A percentile compares a stretch with the other conserved stretches of the same genome.
phyloP scores from a whole-genome alignment of 2,888 invertebrate species.

The Gastracanthus pulcherrimus region DNA sequence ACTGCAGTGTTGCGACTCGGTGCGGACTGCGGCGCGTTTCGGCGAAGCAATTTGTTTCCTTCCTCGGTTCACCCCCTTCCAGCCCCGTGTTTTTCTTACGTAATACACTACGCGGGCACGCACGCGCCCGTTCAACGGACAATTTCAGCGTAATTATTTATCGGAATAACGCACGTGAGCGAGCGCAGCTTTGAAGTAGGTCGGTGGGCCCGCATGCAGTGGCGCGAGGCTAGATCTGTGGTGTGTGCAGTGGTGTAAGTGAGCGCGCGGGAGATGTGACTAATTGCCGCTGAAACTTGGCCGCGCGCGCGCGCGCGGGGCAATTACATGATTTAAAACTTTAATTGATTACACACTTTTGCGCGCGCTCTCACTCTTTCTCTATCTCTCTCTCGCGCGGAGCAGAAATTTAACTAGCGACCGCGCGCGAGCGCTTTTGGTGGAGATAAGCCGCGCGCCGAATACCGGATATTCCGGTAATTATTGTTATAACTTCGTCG shows the following conservation, averaged over 20 bases:
- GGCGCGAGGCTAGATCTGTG: constrained; percentile 35
- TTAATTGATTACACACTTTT: constrained; percentile 37
- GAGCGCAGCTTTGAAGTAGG: constrained; percentile 30
- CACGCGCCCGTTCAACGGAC: no score
- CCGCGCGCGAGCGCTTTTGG: no score
- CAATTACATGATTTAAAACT: constrained; percentile 39
- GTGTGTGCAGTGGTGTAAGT: background rate
- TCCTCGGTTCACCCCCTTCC: no score
- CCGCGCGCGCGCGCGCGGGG: no score
- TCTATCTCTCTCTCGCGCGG: background rate
- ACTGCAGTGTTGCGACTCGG: no score
- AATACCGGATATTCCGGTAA: no score
- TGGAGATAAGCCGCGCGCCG: no score
- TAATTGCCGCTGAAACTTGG: constrained; percentile 41
- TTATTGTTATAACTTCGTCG: no score
- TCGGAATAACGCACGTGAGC: constrained; percentile 4
- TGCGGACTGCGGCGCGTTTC: no score
- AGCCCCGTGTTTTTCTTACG: background rate
- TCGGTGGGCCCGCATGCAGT: background rate
- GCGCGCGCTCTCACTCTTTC: no score
- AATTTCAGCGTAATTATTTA: constrained; percentile 31
- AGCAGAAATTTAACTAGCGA: background rate
- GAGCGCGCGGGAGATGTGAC: constrained; percentile 20
- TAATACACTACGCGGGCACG: background rate
- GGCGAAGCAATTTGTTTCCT: no score